These are phyloP conservation scores for Elysia crispata DNA, from an alignment of 2,888 invertebrate species.

Conservation along the genomic window DNA sequence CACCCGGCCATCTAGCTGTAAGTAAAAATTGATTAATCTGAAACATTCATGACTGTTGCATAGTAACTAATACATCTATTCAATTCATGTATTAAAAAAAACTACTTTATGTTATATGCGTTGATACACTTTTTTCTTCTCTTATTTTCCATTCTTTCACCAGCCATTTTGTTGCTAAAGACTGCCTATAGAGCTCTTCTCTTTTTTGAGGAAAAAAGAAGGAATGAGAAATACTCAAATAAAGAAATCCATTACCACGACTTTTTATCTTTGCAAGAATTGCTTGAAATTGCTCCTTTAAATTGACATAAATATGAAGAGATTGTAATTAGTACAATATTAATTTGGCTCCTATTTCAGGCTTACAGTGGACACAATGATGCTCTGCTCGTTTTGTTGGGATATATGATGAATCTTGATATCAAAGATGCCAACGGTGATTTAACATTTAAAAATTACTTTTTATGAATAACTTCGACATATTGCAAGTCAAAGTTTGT, in stretches of 20 bases:
- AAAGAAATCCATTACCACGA: neutral
- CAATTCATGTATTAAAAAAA: too few species aligned
- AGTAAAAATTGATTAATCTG: conserved; percentile 52
- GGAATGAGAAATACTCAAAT: neutral
- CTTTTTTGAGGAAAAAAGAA: neutral
- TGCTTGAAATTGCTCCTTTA: neutral
- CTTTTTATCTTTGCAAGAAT: neutral
- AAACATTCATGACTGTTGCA: too few species aligned
- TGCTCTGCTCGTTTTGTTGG: conserved; percentile 80
- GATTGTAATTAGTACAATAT: neutral
- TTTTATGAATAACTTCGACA: too few species aligned
- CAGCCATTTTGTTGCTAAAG: too few species aligned
- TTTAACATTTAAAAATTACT: too few species aligned
- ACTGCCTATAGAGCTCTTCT: too few species aligned
- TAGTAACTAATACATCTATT: too few species aligned
- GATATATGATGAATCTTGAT: conserved; percentile 81
- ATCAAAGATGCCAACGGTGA: conserved; percentile 80
- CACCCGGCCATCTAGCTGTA: conserved; percentile 82
- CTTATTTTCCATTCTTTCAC: too few species aligned
- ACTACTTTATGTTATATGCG: too few species aligned
- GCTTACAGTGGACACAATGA: conserved; percentile 82
- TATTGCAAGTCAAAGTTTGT: too few species aligned
- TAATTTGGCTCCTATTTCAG: conserved; percentile 59
- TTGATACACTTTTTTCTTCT: too few species aligned
- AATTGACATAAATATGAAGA: too few species aligned